phyloP scores from a whole-genome alignment of 2,888 invertebrate species.

The Caenorhabditis doughertyi region DNA sequence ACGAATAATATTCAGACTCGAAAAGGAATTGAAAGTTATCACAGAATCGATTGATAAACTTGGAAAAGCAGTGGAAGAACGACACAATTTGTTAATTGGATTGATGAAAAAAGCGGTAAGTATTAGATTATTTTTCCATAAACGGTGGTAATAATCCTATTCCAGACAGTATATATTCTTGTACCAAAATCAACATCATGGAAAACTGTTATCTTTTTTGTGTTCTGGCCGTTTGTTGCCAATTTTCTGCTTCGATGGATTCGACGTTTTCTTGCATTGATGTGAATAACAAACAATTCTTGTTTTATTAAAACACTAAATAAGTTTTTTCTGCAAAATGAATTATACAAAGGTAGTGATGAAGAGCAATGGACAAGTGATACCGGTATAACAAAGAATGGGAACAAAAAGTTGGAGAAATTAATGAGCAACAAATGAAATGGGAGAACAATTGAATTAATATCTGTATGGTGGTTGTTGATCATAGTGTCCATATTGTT shows the following conservation, averaged over 20 bases:
- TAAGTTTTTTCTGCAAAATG: background rate
- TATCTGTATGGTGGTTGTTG: slow-evolving; percentile 59
- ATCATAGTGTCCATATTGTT: slow-evolving; percentile 52
- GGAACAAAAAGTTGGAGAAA: background rate
- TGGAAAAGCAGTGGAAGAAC: slow-evolving; percentile 58
- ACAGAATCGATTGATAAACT: slow-evolving; percentile 64
- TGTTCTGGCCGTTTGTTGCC: slow-evolving; percentile 69
- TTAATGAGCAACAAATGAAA: slow-evolving; percentile 12
- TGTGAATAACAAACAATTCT: slow-evolving; percentile 25
- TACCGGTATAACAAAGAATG: slow-evolving; percentile 43
- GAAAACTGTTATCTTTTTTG: slow-evolving; percentile 61
- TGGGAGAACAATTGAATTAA: background rate
- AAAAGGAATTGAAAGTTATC: slow-evolving; percentile 63
- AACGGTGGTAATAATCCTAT: too few relatives aligned
- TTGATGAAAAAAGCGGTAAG: slow-evolving; percentile 65
- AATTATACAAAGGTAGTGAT: slow-evolving; percentile 30
- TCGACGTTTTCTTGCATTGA: slow-evolving; percentile 34
- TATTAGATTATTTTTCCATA: background rate
- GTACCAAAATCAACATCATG: slow-evolving; percentile 63
- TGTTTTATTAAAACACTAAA: slow-evolving; percentile 16
- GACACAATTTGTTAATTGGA: slow-evolving; percentile 57
- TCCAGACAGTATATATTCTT: slow-evolving; percentile 67
- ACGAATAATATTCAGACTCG: slow-evolving; percentile 32
- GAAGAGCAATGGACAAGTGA: slow-evolving; percentile 22
- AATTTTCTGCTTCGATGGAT: slow-evolving; percentile 67